Conservation (phyloP, 2,113 vertebrate species). For the Labeo rohita region DNA sequence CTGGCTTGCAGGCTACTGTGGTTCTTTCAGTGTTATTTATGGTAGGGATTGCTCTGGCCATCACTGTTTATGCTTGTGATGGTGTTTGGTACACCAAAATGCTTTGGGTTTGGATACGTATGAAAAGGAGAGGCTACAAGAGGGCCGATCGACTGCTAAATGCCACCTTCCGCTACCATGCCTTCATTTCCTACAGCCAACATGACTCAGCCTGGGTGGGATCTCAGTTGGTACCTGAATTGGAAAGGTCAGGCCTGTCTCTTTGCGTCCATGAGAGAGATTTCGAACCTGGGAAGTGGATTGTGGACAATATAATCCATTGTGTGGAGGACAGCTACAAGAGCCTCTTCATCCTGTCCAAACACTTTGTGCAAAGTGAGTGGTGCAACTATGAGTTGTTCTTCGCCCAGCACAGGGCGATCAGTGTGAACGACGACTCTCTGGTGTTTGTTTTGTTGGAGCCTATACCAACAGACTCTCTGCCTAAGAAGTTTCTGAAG, state of each 20-base stretch:
- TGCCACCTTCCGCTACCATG: slow-evolving; percentile 62
- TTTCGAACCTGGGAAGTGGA: slow-evolving; percentile 72
- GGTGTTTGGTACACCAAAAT: slow-evolving; percentile 71
- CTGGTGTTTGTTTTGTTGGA: slow-evolving; percentile 72
- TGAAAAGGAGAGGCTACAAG: slow-evolving; percentile 64
- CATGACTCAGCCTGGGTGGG: slow-evolving; percentile 68
- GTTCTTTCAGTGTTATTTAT: slow-evolving; percentile 50
- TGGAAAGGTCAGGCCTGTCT: slow-evolving; percentile 64
- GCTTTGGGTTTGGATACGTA: slow-evolving; percentile 73
- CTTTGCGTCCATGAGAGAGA: slow-evolving; percentile 74
- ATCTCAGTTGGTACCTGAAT: slow-evolving; percentile 59
- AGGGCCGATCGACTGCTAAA: slow-evolving; percentile 54
- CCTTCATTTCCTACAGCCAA: slow-evolving; percentile 75
- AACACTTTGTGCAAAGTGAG: slow-evolving; percentile 70
- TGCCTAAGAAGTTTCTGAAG: slow-evolving; percentile 71
- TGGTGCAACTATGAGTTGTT: slow-evolving; percentile 77
- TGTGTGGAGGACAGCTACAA: slow-evolving; percentile 73
- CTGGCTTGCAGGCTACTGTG: slow-evolving; percentile 59
- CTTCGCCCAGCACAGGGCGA: slow-evolving; percentile 71
- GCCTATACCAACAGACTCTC: slow-evolving; percentile 67
- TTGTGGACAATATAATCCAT: slow-evolving; percentile 75
- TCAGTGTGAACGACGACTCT: slow-evolving; percentile 66
- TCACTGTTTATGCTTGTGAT: slow-evolving; percentile 64
- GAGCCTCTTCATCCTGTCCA: slow-evolving; percentile 73
- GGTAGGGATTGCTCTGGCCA: slow-evolving; percentile 27